phyloP scores from a whole-genome alignment of 2,113 vertebrate species.

The Petromus typicus region DNA sequence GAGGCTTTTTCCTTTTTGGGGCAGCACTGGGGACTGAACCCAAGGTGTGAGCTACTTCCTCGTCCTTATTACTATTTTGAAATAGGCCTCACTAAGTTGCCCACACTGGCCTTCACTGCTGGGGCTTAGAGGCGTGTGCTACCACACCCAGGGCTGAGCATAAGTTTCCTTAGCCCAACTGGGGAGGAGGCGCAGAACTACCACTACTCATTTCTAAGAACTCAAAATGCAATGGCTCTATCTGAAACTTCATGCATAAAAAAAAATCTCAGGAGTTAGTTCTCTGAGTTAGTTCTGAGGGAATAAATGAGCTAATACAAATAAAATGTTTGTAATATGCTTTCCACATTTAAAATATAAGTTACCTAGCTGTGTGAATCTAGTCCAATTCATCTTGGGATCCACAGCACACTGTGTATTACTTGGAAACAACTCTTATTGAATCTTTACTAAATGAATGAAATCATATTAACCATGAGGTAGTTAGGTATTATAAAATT shows the following conservation, averaged over 20 bases:
- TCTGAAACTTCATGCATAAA: constrained; percentile 1
- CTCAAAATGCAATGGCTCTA: background rate
- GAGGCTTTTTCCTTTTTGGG: background rate
- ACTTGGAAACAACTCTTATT: background rate
- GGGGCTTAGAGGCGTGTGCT: background rate
- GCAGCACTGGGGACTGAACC: background rate
- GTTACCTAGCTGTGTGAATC: background rate
- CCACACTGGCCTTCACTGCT: background rate
- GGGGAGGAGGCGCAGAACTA: background rate
- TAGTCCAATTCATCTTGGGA: constrained; percentile 1
- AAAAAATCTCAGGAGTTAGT: background rate
- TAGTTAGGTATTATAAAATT: constrained; percentile 43
- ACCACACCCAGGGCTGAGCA: background rate
- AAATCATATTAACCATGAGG: background rate
- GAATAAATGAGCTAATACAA: constrained; percentile 13
- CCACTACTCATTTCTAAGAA: background rate
- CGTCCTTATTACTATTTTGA: background rate
- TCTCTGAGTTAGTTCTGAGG: background rate
- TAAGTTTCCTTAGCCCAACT: background rate
- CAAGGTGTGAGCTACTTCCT: background rate
- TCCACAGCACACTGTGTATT: background rate
- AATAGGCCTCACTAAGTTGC: background rate
- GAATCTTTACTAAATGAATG: constrained; percentile 9
- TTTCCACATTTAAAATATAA: background rate
- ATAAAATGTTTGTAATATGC: background rate